Percentiles rank a stretch among this genome's conserved stretches.
Evolutionary conservation across 2,113 vertebrate species (phyloP).

Genomic region (Anhinga rufa): DNA sequence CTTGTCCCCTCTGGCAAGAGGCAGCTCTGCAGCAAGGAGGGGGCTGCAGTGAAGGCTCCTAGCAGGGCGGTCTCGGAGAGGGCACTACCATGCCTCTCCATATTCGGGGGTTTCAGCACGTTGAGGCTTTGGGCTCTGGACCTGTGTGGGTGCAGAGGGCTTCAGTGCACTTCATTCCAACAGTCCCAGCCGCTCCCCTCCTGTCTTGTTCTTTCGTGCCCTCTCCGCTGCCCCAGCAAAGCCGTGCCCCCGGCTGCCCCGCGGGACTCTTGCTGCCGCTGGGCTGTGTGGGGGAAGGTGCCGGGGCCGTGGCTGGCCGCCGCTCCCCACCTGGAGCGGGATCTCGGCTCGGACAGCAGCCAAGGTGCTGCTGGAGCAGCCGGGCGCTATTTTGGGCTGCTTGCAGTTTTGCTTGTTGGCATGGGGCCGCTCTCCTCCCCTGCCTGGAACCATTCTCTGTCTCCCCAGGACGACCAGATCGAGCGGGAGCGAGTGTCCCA

Average conservation of each 20-base stretch:
- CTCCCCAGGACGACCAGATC: constrained; percentile 86
- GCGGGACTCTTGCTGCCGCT: not conserved
- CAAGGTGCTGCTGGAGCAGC: not conserved
- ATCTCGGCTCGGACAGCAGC: not conserved
- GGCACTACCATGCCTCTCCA: accelerated
- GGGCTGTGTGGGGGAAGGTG: not conserved
- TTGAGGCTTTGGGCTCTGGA: not conserved
- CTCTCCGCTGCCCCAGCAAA: not conserved
- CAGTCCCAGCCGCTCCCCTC: not conserved
- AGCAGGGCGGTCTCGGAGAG: not conserved
- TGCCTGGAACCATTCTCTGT: not conserved
- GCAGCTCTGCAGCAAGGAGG: not conserved
- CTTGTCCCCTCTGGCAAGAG: not conserved
- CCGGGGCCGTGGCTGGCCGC: not conserved
- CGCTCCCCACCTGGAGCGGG: not conserved
- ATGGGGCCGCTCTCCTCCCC: not conserved
- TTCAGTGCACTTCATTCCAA: not conserved
- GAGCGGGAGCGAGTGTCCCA: constrained; percentile 82
- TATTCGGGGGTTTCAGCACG: not conserved
- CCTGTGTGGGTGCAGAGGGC: not conserved
- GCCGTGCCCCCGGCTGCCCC: not conserved
- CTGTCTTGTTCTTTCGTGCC: not conserved
- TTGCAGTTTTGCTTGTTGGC: not conserved
- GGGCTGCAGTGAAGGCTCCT: not conserved
- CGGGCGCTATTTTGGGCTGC: not conserved